phyloP scores from a whole-genome alignment of 2,888 invertebrate genomes.

The Choreutis nemorana region DNA sequence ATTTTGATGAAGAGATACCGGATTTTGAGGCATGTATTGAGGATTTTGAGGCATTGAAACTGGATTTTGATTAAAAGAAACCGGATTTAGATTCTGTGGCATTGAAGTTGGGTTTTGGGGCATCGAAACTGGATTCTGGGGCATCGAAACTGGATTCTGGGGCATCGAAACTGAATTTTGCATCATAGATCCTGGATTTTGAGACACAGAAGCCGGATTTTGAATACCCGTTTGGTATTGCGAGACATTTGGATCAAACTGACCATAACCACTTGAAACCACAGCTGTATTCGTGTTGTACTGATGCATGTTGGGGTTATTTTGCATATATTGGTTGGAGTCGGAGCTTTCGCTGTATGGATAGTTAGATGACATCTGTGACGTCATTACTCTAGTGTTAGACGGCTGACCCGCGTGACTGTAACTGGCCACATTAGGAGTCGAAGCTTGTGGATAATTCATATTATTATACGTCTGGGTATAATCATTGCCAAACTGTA shows the following conservation, averaged over 20 bases:
- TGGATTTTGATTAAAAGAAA: too few relatives aligned
- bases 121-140: too few relatives aligned
- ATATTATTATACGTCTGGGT: slow-evolving; percentile 43
- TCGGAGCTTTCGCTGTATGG: slow-evolving; percentile 25
- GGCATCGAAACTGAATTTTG: slow-evolving; percentile 10
- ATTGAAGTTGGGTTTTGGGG: too few relatives aligned
- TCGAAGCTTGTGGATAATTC: slow-evolving; percentile 37
- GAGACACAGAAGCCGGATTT: slow-evolving; percentile 9
- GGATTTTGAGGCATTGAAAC: too few relatives aligned
- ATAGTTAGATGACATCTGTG: slow-evolving; percentile 34
- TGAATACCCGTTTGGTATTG: too few relatives aligned
- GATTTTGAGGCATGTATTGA: slow-evolving; percentile 12
- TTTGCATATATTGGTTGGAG: slow-evolving; percentile 7
- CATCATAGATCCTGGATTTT: too few relatives aligned
- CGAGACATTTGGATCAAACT: too few relatives aligned
- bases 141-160: too few relatives aligned
- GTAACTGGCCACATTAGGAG: slow-evolving; percentile 36
- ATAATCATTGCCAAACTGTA: slow-evolving; percentile 34
- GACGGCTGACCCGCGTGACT: slow-evolving; percentile 33
- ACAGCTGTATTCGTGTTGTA: too few relatives aligned
- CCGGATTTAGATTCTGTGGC: slow-evolving; percentile 6
- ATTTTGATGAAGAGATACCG: too few relatives aligned
- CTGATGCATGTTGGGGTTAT: neutral
- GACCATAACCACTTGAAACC: too few relatives aligned
- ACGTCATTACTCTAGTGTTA: slow-evolving; percentile 27